Base-by-base conservation (phyloP, 2,888 invertebrate genomes). In the Caenorhabditis parvicauda region DNA sequence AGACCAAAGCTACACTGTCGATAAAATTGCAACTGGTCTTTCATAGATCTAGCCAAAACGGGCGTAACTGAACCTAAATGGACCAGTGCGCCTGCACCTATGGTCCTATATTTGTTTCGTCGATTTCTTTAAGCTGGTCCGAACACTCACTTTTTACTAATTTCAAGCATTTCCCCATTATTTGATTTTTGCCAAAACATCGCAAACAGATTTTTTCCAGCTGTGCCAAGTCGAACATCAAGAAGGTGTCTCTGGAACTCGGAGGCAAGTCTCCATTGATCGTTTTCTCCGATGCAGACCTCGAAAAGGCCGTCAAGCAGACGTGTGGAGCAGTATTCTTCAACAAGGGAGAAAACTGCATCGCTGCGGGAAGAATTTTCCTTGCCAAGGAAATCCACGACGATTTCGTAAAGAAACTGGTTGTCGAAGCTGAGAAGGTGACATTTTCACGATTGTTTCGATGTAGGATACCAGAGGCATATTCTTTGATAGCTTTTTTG, bases 271-370 rank as follows among this genome's bases (percentile, higher is more conserved):
- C 93, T 39, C 95, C 95, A 0, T 84, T 96, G 22, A 89, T 96
- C 35, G 89, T 96, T 65, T 95, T 95, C 82, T 88, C 88, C 35
- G 95, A 96, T 82, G 91, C 90, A 81, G 94, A 95, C 82, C 82
- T 95, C 51, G 92, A 93, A 74, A 91, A 91, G 79, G 94, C 94
- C 24, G 90, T 94, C 14, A 68, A 77, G 28, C 74, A 77, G 57
- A 69, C 75, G 2, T 73, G 74, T 41, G 74, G 67, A 43, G 67
- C 70, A 14, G 69, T 63, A 21, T 96, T 94, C 85, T 95, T 95
- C 86, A 96, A 96, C 84, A 95, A 95, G 82, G 95, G 95, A 51
- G 95, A 96, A 84, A 95, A 95, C 82, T 96, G 95, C 83, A 95
- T 95, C 69, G 93, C 95, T 0, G 95, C 94, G 2, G 94, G 94